Conservation (phyloP, 1,140 invertebrate species). For the Pseudomyrmex flavicornis region DNA sequence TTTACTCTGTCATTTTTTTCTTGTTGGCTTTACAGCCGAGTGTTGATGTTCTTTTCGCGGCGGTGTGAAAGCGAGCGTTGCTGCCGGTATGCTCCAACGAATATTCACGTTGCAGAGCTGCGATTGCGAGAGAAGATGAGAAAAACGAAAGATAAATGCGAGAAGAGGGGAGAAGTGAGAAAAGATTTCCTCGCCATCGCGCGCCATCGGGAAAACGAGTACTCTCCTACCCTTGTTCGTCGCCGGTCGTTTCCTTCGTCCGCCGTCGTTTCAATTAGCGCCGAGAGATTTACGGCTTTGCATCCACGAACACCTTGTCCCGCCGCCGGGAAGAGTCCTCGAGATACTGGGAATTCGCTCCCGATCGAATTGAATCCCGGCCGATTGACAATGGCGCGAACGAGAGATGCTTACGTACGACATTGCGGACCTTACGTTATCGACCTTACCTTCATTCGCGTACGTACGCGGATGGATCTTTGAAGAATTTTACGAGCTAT, state of each 20-base stretch:
- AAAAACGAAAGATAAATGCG: slow-evolving; percentile 21
- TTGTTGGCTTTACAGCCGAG: slow-evolving; percentile 5
- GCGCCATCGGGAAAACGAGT: slow-evolving; percentile 24
- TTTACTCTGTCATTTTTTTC: slow-evolving; percentile 27
- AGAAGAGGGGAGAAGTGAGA: not conserved
- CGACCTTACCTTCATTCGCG: slow-evolving; percentile 20
- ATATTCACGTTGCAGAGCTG: slow-evolving; percentile 44
- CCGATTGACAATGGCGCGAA: slow-evolving; percentile 48
- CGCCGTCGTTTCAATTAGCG: slow-evolving; percentile 74
- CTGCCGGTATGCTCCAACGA: slow-evolving; percentile 21
- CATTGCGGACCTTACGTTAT: slow-evolving; percentile 21
- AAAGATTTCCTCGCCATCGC: slow-evolving; percentile 29
- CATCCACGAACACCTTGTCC: slow-evolving; percentile 67
- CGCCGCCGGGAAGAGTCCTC: slow-evolving; percentile 31
- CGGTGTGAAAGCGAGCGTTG: slow-evolving; percentile 22
- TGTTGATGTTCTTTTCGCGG: slow-evolving; percentile 18
- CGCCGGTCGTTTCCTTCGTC: slow-evolving; percentile 60
- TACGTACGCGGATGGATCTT: not conserved
- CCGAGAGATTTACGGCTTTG: slow-evolving; percentile 70
- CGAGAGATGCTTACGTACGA: slow-evolving; percentile 26
- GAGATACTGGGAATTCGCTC: slow-evolving; percentile 62
- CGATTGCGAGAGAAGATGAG: slow-evolving; percentile 21
- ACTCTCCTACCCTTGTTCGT: not conserved
- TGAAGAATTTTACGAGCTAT: slow-evolving; percentile 31
- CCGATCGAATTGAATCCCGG: slow-evolving; percentile 66